A percentile compares a stretch with the other conserved stretches of the same genome.
Evolutionary conservation across 1,140 invertebrate species (phyloP).

Genomic region (Phocides pigmalion): DNA sequence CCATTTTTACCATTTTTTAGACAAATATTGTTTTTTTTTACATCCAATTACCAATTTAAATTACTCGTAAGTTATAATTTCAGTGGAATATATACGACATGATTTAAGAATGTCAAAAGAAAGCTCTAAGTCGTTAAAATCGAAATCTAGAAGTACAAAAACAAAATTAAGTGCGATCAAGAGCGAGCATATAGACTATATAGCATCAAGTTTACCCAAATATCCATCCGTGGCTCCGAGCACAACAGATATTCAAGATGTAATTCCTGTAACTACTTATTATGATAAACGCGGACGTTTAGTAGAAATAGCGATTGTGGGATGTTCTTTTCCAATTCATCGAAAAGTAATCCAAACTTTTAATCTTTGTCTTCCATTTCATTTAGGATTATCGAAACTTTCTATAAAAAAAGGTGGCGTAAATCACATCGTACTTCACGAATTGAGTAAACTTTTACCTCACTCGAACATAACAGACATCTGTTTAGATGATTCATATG

Average conservation of each 20-base stretch:
- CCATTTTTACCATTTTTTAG: too few relatives aligned
- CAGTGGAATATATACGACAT: slow-evolving; percentile 25
- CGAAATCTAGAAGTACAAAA: slow-evolving; percentile 12
- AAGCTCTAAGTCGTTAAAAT: slow-evolving; percentile 11
- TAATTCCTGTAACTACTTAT: slow-evolving; percentile 43
- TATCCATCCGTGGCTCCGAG: neutral
- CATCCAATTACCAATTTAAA: neutral
- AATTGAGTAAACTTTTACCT: slow-evolving; percentile 50
- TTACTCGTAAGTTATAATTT: slow-evolving; percentile 13
- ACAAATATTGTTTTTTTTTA: too few relatives aligned
- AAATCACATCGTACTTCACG: slow-evolving; percentile 32
- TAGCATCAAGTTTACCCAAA: neutral
- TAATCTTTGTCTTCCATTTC: slow-evolving; percentile 51
- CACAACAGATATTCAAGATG: slow-evolving; percentile 1
- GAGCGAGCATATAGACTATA: neutral
- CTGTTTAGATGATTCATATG: slow-evolving; percentile 47
- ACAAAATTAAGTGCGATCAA: slow-evolving; percentile 7
- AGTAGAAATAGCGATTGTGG: slow-evolving; percentile 43
- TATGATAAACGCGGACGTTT: slow-evolving; percentile 46
- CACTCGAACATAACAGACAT: slow-evolving; percentile 53
- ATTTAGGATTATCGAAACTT: slow-evolving; percentile 40
- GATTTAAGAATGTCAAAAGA: neutral
- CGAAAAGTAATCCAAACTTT: slow-evolving; percentile 50
- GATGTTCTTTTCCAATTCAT: slow-evolving; percentile 33
- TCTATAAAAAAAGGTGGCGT: slow-evolving; percentile 40